Percentiles rank a stretch among this genome's conserved stretches.
Conservation (phyloP, 2,797 vertebrate species). For the Oophaga sylvatica region DNA sequence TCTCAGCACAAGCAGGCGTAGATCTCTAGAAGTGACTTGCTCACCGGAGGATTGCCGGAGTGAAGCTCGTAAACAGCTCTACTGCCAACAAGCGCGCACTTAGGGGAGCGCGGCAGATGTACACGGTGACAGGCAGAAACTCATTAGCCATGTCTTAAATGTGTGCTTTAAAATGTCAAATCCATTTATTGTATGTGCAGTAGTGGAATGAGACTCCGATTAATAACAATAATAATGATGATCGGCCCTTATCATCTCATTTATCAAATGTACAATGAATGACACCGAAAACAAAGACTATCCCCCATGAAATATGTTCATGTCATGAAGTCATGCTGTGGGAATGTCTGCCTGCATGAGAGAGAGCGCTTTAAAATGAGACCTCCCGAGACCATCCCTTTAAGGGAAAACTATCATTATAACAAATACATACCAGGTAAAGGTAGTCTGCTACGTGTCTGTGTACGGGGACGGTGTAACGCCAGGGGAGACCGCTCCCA, state of each 20-base stretch:
- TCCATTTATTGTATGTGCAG: slow-evolving; percentile 5
- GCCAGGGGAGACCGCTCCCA: no score
- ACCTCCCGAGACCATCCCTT: not conserved
- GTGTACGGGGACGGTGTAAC: no score
- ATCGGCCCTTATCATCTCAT: not conserved
- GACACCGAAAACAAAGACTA: not conserved
- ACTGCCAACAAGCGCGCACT: not conserved
- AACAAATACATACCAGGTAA: no score
- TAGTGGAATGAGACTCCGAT: not conserved
- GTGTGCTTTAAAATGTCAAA: slow-evolving; percentile 42
- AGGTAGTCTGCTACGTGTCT: no score
- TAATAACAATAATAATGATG: not conserved
- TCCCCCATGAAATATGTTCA: not conserved
- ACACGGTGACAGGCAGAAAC: slow-evolving; percentile 19
- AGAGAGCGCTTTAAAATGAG: not conserved
- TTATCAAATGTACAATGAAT: not conserved
- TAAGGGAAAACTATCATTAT: not conserved
- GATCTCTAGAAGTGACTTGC: slow-evolving; percentile 14
- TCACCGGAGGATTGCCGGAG: slow-evolving; percentile 20
- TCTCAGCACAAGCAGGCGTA: not conserved
- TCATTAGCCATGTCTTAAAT: slow-evolving; percentile 8
- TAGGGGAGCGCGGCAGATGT: slow-evolving; percentile 8
- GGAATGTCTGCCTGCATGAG: not conserved
- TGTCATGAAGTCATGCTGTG: not conserved
- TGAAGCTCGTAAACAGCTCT: slow-evolving; percentile 12